These are phyloP conservation scores for Cercopithecus hamlyni DNA, from an alignment of 2,797 vertebrate species.

Conservation along the genomic window DNA sequence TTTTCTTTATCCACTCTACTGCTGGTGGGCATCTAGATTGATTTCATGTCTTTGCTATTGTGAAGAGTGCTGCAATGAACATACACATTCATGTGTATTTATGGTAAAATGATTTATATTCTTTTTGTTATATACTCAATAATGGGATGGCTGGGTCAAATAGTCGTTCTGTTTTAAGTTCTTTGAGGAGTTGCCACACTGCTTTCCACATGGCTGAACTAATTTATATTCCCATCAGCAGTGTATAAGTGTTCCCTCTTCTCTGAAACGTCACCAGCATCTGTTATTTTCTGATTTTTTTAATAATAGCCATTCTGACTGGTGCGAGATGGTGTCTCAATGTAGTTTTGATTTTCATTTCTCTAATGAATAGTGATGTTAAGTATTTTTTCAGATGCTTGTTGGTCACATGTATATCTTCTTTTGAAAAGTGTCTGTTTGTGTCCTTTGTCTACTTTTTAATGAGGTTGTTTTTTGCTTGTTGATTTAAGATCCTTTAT, in stretches of 20 bases:
- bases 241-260: neutral
- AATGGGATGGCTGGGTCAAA: neutral
- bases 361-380: neutral
- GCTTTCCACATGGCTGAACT: neutral
- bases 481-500: neutral
- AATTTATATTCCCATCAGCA: neutral
- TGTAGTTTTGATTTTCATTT: neutral
- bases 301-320: neutral
- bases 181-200: neutral
- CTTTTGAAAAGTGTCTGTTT: neutral
- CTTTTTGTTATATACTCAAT: neutral
- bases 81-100: neutral
- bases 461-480: neutral
- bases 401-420: neutral
- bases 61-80: neutral
- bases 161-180: neutral
- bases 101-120: neutral
- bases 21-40: neutral
- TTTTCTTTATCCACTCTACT: neutral
- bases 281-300: neutral
- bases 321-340: neutral
- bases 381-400: neutral
- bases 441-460: neutral
- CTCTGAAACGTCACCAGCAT: neutral
- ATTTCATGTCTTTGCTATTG: neutral